These are phyloP conservation scores for Fregata magnificens DNA, from an alignment of 2,113 vertebrate genomes.

Conservation along the genomic window DNA sequence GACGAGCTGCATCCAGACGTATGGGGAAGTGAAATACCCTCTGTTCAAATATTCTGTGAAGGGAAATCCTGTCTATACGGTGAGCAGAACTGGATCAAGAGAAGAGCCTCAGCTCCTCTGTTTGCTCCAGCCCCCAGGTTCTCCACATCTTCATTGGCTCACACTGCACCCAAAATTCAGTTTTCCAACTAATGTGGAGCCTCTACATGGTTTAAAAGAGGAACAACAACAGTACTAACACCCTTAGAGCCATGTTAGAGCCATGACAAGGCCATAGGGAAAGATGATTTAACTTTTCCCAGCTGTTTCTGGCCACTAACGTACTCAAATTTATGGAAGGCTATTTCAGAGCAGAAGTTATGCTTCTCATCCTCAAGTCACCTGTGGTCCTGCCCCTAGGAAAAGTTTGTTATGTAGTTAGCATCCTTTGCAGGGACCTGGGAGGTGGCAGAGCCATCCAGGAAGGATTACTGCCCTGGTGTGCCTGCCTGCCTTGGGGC, in stretches of 20 bases:
- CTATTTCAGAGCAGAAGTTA: background rate
- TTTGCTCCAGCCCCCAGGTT: background rate
- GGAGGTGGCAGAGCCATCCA: background rate
- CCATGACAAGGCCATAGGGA: background rate
- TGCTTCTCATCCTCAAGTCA: background rate
- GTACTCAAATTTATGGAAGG: background rate
- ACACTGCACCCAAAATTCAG: background rate
- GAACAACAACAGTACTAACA: background rate
- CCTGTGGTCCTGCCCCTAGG: fast-evolving
- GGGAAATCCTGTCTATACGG: background rate
- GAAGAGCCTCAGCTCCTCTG: background rate
- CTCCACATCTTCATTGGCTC: background rate
- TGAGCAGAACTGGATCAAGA: background rate
- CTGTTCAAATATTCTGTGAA: background rate
- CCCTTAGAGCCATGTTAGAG: background rate
- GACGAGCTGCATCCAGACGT: background rate
- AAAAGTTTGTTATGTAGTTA: background rate
- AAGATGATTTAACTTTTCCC: background rate
- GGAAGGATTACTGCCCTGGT: background rate
- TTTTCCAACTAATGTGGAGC: background rate
- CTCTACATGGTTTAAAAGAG: background rate
- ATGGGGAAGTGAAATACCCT: background rate
- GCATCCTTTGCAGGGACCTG: background rate
- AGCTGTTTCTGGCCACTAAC: background rate
- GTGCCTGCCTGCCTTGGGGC: background rate